Evolutionary conservation across 1,140 invertebrate species (phyloP).

Genomic region (Drosophila malerkotliana): DNA sequence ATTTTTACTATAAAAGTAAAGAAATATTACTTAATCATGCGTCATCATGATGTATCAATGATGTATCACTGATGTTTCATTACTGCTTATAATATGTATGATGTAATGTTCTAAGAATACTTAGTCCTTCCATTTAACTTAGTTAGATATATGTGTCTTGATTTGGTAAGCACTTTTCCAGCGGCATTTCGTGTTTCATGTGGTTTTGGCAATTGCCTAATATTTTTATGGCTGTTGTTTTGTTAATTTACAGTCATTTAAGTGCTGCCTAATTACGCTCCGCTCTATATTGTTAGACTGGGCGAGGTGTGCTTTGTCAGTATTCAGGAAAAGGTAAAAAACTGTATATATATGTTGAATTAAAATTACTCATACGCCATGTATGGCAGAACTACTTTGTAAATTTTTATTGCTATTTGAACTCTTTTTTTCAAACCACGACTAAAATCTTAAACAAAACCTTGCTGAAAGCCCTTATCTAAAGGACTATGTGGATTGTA

Average conservation of each 20-base stretch:
- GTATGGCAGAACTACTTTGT: not conserved
- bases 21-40: no score
- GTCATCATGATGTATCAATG: no score
- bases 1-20: no score
- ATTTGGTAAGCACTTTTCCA: not conserved
- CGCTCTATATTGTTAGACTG: constrained; percentile 58
- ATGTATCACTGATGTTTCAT: no score
- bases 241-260: constrained; percentile 72
- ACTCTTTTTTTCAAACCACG: no score
- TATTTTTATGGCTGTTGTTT: constrained; percentile 55
- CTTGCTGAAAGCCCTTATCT: no score
- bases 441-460: no score
- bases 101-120: not conserved
- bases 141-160: not conserved
- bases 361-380: not conserved
- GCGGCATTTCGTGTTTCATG: constrained; percentile 17
- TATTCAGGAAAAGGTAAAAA: not conserved
- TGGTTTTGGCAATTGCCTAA: constrained; percentile 38
- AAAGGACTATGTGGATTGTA: not conserved
- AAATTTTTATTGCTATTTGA: no score
- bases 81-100: no score
- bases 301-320: constrained; percentile 12
- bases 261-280: constrained; percentile 68
- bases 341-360: not conserved
- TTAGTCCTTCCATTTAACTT: no score